These are phyloP conservation scores for Drosophila anceps DNA, from an alignment of 2,888 invertebrate species.

Conservation along the genomic window DNA sequence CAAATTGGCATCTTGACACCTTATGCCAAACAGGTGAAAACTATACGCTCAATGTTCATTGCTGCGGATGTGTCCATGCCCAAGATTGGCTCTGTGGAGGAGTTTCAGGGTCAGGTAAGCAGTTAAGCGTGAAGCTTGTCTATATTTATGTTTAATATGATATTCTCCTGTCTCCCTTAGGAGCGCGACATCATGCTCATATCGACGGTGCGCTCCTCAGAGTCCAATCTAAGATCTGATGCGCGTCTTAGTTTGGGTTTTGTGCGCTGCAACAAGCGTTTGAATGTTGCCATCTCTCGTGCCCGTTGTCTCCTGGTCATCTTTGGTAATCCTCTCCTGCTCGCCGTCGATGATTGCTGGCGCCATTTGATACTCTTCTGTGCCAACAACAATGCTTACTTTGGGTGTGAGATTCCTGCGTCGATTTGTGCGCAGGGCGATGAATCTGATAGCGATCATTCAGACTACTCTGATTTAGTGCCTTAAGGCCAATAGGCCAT, in stretches of 20 bases:
- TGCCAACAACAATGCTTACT: constrained; percentile 88
- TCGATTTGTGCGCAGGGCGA: constrained; percentile 18
- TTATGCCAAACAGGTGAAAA: constrained; percentile 93
- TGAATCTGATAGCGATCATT: constrained; percentile 1
- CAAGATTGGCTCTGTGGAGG: constrained; percentile 93
- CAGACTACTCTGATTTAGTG: constrained; percentile 7
- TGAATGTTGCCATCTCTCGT: constrained; percentile 96
- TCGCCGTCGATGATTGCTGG: constrained; percentile 90
- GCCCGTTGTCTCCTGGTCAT: constrained; percentile 91
- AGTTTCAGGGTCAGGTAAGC: constrained; percentile 93
- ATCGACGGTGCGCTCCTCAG: constrained; percentile 88
- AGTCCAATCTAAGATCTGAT: constrained; percentile 85
- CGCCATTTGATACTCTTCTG: constrained; percentile 88
- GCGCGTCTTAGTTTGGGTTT: constrained; percentile 89
- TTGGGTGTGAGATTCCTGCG: constrained; percentile 89
- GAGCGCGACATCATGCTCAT: constrained; percentile 88
- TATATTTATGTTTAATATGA: not conserved
- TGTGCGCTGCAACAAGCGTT: constrained; percentile 90
- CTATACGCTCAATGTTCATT: constrained; percentile 82
- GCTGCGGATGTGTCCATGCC: constrained; percentile 86
- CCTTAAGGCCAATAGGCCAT: not conserved
- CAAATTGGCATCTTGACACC: constrained; percentile 95
- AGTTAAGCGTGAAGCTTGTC: not conserved
- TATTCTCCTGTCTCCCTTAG: constrained; percentile 47
- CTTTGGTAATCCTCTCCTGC: constrained; percentile 92